Conservation (phyloP, 1,140 invertebrate genomes). For the Lordiphosa clarofinis region DNA sequence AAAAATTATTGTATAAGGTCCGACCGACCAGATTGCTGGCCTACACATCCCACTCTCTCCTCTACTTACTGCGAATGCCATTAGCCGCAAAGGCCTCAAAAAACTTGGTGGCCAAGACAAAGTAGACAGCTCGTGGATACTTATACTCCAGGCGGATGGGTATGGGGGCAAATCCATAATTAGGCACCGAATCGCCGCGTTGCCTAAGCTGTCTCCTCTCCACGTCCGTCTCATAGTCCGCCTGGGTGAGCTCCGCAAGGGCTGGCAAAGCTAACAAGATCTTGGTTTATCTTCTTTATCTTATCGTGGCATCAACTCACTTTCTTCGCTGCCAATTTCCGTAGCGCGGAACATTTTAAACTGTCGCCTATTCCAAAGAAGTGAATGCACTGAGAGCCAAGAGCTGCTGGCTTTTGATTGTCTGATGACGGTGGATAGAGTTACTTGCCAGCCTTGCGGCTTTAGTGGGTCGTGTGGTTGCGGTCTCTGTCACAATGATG, state of each 20-base stretch:
- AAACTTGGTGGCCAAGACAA: constrained; percentile 72
- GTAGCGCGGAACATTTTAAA: constrained; percentile 70
- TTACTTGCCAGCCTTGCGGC: constrained; percentile 53
- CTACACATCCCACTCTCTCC: background rate
- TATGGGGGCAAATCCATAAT: constrained; percentile 58
- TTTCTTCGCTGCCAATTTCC: constrained; percentile 75
- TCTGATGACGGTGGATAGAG: constrained; percentile 21
- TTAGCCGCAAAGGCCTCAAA: constrained; percentile 79
- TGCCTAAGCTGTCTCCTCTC: constrained; percentile 34
- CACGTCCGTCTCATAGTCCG: constrained; percentile 13
- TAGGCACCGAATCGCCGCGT: constrained; percentile 52
- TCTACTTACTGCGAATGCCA: constrained; percentile 76
- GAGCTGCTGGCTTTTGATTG: constrained; percentile 24
- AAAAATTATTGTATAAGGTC: constrained; percentile 36
- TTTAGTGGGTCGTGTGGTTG: constrained; percentile 34
- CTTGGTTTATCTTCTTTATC: constrained; percentile 26
- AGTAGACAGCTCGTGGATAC: constrained; percentile 72
- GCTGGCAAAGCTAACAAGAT: constrained; percentile 54
- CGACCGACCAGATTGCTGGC: background rate
- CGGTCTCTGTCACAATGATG: constrained; percentile 27
- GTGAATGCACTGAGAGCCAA: constrained; percentile 20
- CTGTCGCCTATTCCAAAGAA: constrained; percentile 28
- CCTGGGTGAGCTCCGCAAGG: constrained; percentile 52
- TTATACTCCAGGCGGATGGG: constrained; percentile 46
- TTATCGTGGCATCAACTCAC: constrained; percentile 44